Conservation (phyloP, 2,113 vertebrate species). For the Bucco capensis region DNA sequence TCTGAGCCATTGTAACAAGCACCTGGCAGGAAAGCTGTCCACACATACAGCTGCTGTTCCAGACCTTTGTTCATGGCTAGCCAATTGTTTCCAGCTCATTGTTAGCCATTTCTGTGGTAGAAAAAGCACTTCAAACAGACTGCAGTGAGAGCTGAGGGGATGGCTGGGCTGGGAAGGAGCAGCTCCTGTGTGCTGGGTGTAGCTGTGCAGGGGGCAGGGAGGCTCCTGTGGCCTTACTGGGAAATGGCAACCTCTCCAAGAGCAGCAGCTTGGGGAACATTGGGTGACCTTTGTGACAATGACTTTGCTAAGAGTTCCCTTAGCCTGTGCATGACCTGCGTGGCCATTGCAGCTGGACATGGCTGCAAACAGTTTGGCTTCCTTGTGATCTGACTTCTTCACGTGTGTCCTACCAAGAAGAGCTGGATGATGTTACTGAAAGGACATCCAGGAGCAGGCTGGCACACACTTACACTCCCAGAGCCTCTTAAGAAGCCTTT, state of each 20-base stretch:
- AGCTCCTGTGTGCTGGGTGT: accelerated
- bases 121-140: not conserved
- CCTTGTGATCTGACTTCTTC: not conserved
- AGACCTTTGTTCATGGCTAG: not conserved
- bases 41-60: not conserved
- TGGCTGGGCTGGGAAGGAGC: not conserved
- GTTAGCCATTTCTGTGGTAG: not conserved
- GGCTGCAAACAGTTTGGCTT: accelerated
- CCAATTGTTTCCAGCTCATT: not conserved
- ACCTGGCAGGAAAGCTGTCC: not conserved
- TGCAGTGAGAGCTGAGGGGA: not conserved
- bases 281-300: not conserved
- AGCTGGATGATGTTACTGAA: not conserved
- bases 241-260: not conserved
- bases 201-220: accelerated
- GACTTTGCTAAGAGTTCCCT: not conserved
- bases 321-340: not conserved
- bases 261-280: not conserved
- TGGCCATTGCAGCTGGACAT: not conserved
- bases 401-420: not conserved
- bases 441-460: not conserved
- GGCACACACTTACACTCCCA: not conserved
- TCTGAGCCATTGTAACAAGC: not conserved
- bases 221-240: not conserved
- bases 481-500: not conserved